phyloP scores from a whole-genome alignment of 1,140 invertebrate species.

The Aphis gossypii region DNA sequence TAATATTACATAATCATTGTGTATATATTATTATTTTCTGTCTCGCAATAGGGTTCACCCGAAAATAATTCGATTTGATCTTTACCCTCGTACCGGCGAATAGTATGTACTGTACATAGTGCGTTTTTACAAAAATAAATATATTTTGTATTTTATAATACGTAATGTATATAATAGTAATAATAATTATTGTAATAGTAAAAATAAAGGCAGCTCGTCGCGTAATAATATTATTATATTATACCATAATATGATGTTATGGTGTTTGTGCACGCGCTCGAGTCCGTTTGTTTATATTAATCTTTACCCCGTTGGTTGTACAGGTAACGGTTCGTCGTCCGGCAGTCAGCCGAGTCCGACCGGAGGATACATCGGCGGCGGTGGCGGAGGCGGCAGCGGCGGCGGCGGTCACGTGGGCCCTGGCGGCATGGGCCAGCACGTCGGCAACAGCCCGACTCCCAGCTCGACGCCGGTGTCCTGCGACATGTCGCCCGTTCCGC shows the following conservation, averaged over 20 bases:
- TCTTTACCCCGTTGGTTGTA: background rate
- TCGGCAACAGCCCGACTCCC: constrained; percentile 61
- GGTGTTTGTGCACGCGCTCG: background rate
- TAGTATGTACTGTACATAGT: too few relatives aligned
- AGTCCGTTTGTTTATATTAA: constrained; percentile 28
- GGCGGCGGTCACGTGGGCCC: background rate
- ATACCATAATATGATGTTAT: too few relatives aligned
- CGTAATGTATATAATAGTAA: too few relatives aligned
- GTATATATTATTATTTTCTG: background rate
- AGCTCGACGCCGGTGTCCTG: constrained; percentile 68
- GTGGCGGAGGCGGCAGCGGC: constrained; percentile 52
- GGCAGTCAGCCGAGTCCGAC: constrained; percentile 63
- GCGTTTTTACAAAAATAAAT: too few relatives aligned
- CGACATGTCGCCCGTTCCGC: constrained; percentile 70
- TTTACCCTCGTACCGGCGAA: too few relatives aligned
- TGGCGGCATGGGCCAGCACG: constrained; percentile 48
- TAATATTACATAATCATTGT: too few relatives aligned
- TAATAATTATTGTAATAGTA: too few relatives aligned
- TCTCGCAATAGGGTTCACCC: background rate
- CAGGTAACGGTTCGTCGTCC: constrained; percentile 62
- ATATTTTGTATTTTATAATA: too few relatives aligned
- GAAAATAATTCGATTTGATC: background rate
- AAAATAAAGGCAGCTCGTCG: too few relatives aligned
- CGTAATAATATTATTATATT: too few relatives aligned
- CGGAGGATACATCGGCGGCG: constrained; percentile 55